A percentile compares a stretch with the other conserved stretches of the same genome.
Evolutionary conservation across 1,140 invertebrate genomes (phyloP).

Genomic region (Amyelois transitella): DNA sequence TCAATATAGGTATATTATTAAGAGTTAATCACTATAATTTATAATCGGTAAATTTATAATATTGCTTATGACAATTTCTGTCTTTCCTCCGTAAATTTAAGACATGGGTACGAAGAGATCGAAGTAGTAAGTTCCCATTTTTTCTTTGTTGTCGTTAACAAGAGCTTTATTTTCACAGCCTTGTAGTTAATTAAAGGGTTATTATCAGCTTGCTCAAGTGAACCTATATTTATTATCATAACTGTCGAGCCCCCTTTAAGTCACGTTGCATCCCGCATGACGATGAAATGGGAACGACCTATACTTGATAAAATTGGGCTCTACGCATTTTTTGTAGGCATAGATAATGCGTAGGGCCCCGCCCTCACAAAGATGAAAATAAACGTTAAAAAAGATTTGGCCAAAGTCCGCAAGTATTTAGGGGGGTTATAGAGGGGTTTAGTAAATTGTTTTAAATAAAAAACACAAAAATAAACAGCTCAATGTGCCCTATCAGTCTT

Average conservation of each 20-base stretch:
- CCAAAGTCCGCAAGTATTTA: too few relatives aligned
- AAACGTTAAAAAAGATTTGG: not conserved
- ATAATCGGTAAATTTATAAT: too few relatives aligned
- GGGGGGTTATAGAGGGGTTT: not conserved
- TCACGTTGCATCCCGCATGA: not conserved
- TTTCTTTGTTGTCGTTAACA: too few relatives aligned
- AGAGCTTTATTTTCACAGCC: too few relatives aligned
- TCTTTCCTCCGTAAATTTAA: too few relatives aligned
- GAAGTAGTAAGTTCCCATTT: too few relatives aligned
- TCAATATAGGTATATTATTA: too few relatives aligned
- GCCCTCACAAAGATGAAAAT: not conserved
- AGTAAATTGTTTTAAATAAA: not conserved
- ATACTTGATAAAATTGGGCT: not conserved
- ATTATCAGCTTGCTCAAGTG: too few relatives aligned
- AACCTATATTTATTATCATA: not conserved
- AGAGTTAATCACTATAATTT: too few relatives aligned
- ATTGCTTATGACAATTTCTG: too few relatives aligned
- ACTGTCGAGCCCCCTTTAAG: not conserved
- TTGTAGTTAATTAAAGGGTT: too few relatives aligned
- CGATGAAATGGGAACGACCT: not conserved
- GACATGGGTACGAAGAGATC: too few relatives aligned
- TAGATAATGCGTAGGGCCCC: not conserved
- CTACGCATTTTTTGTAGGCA: not conserved
- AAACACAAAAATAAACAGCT: not conserved
- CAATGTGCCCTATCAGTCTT: not conserved